These are phyloP conservation scores for Henricia sp. DNA, from an alignment of 53 echinoderm and acorn worm species.

Conservation along the genomic window DNA sequence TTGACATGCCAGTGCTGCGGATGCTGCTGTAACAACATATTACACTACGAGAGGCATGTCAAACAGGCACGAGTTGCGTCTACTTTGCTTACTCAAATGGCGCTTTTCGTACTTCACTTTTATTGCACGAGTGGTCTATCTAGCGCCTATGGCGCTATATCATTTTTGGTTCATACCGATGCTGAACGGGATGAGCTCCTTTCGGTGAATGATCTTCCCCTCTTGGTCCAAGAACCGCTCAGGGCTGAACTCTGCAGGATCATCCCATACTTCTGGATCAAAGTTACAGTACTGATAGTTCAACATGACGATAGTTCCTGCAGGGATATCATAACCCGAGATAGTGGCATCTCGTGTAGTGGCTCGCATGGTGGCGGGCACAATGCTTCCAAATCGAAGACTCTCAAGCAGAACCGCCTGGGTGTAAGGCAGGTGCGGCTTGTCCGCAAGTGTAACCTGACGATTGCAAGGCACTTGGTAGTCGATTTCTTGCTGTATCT, in stretches of 20 bases:
- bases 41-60: not conserved
- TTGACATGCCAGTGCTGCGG: too few relatives aligned
- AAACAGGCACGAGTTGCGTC: too few relatives aligned
- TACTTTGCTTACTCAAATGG: too few relatives aligned
- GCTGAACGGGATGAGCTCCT: slow-evolving; percentile 60
- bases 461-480: not conserved
- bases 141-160: too few relatives aligned
- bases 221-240: slow-evolving; percentile 72
- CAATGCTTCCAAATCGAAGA: slow-evolving; percentile 60
- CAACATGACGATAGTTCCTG: slow-evolving; percentile 69
- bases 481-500: slow-evolving; percentile 63
- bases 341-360: slow-evolving; percentile 59
- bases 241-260: slow-evolving; percentile 66
- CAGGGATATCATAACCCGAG: slow-evolving; percentile 48
- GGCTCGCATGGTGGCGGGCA: slow-evolving; percentile 53
- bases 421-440: slow-evolving; percentile 51
- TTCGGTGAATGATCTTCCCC: slow-evolving; percentile 17
- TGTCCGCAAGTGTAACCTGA: slow-evolving; percentile 40
- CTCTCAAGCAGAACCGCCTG: slow-evolving; percentile 64
- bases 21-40: not conserved
- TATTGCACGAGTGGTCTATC: too few relatives aligned
- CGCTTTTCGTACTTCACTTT: not conserved
- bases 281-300: slow-evolving; percentile 64
- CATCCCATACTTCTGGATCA: slow-evolving; percentile 65
- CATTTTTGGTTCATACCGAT: slow-evolving; percentile 49